These are phyloP conservation scores for Trilocha varians DNA, from an alignment of 2,888 invertebrate genomes.

Conservation along the genomic window DNA sequence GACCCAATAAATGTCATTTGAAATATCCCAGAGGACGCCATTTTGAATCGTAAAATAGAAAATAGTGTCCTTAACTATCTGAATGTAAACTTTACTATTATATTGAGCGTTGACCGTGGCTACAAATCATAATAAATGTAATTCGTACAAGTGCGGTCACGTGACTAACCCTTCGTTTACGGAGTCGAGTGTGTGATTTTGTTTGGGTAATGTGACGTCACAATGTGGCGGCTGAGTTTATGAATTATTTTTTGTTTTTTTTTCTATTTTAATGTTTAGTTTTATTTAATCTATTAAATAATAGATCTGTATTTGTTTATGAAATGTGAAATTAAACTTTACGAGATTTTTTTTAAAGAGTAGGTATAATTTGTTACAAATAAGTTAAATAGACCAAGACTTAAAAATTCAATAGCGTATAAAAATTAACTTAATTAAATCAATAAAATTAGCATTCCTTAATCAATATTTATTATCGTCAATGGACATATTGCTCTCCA, in stretches of 20 bases:
- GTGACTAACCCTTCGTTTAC: constrained; percentile 6
- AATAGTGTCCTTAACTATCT: constrained; percentile 19
- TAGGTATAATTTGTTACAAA: too few relatives aligned
- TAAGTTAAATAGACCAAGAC: too few relatives aligned
- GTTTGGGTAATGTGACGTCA: neutral
- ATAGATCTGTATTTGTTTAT: too few relatives aligned
- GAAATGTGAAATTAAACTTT: too few relatives aligned
- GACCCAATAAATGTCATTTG: constrained; percentile 41
- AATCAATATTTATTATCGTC: too few relatives aligned
- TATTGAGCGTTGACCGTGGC: neutral
- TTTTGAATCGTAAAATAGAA: constrained; percentile 6
- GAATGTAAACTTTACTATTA: constrained; percentile 21
- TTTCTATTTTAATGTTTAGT: too few relatives aligned
- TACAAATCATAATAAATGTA: constrained; percentile 8
- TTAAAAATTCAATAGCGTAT: too few relatives aligned
- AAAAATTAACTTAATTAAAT: too few relatives aligned
- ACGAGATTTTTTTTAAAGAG: too few relatives aligned
- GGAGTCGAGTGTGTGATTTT: neutral
- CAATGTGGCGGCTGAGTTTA: neutral
- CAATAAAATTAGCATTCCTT: too few relatives aligned
- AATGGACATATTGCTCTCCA: neutral
- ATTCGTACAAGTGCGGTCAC: constrained; percentile 6
- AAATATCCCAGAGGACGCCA: constrained; percentile 32
- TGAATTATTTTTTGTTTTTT: too few relatives aligned
- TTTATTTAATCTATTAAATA: too few relatives aligned